Evolutionary conservation across 1,140 invertebrate genomes (phyloP).

Genomic region (Chrysopa pallens): DNA sequence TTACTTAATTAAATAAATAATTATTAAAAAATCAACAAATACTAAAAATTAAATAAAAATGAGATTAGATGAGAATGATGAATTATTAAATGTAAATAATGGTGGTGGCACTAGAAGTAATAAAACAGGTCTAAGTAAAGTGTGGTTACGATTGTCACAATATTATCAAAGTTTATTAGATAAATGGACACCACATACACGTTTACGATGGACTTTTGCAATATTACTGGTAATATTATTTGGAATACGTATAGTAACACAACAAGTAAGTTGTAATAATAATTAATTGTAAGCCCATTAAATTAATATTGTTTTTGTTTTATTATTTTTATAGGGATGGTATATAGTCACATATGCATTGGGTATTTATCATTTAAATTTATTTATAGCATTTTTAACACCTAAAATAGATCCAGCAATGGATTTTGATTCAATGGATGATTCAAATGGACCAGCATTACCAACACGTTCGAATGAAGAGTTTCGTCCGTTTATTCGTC

Average conservation of each 20-base stretch:
- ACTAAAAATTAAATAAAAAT: constrained; percentile 31
- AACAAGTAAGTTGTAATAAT: constrained; percentile 29
- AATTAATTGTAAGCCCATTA: no score
- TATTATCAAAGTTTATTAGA: constrained; percentile 30
- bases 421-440: constrained; percentile 71
- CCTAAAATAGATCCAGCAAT: constrained; percentile 97
- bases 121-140: constrained; percentile 33
- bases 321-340: constrained; percentile 76
- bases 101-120: constrained; percentile 9
- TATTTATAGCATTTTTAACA: constrained; percentile 98
- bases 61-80: constrained; percentile 27
- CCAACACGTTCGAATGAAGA: constrained; percentile 92
- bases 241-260: constrained; percentile 35
- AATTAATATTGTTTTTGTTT: not conserved
- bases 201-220: constrained; percentile 33
- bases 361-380: constrained; percentile 97
- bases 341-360: constrained; percentile 98
- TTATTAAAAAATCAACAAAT: not conserved
- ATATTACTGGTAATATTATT: constrained; percentile 32
- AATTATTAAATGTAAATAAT: constrained; percentile 3
- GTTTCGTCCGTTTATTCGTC: constrained; percentile 94
- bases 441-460: constrained; percentile 78
- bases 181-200: constrained; percentile 43
- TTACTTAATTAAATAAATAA: not conserved
- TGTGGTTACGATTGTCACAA: constrained; percentile 35